A percentile compares a stretch with the other conserved stretches of the same genome.
Evolutionary conservation across 2,797 vertebrate genomes (phyloP).

Genomic region (Pristis pectinata): DNA sequence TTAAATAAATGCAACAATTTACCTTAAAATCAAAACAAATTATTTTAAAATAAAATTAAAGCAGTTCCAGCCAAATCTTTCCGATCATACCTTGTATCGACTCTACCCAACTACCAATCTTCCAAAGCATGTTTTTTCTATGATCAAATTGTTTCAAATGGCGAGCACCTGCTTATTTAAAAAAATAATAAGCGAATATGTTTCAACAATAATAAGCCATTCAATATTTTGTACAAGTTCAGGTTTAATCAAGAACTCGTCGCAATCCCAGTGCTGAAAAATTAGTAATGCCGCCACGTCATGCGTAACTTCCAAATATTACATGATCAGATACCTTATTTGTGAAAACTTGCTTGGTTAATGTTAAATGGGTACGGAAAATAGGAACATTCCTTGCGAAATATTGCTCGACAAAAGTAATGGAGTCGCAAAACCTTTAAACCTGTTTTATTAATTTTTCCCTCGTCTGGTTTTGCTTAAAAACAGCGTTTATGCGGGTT

Average conservation of each 20-base stretch:
- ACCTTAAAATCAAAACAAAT: neutral
- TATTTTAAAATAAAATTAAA: neutral
- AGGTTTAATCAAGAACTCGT: neutral
- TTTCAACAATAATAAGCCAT: neutral
- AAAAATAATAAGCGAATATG: neutral
- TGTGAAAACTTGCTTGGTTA: neutral
- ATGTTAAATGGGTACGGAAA: neutral
- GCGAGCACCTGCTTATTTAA: too few species aligned
- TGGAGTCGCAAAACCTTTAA: neutral
- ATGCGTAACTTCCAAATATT: neutral
- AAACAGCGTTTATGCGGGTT: neutral
- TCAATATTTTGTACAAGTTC: neutral
- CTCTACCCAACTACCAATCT: neutral
- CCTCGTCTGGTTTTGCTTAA: neutral
- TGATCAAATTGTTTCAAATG: neutral
- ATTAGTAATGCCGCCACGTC: neutral
- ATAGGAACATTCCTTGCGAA: neutral
- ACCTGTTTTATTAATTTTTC: neutral
- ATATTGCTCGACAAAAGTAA: neutral
- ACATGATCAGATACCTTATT: neutral
- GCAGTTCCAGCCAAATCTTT: neutral
- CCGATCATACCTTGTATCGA: neutral
- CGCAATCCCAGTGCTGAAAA: neutral
- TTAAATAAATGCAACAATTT: neutral
- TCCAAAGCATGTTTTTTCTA: neutral